Conservation (phyloP, 2,888 invertebrate species). For the Plagiodera versicolora region DNA sequence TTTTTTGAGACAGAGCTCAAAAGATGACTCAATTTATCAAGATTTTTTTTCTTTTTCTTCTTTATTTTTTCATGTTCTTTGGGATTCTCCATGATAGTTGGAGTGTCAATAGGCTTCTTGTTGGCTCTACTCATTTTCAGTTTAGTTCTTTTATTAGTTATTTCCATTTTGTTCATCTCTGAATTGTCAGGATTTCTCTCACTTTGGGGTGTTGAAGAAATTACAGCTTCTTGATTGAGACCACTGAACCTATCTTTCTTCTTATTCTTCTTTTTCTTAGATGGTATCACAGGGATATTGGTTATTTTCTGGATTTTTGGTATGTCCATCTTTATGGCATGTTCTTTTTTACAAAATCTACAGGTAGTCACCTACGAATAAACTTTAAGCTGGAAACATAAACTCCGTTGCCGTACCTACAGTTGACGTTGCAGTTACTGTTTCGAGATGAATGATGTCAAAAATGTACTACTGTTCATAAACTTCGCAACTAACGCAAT, state of each 20-base stretch:
- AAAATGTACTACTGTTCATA: too few relatives aligned
- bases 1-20: constrained; percentile 23
- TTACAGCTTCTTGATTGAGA: constrained; percentile 42
- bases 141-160: constrained; percentile 17
- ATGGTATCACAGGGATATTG: constrained; percentile 2
- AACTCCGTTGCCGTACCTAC: too few relatives aligned
- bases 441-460: too few relatives aligned
- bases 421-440: too few relatives aligned
- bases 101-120: not conserved
- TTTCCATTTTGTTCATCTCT: constrained; percentile 1
- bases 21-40: constrained; percentile 23
- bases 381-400: too few relatives aligned
- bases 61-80: constrained; percentile 24
- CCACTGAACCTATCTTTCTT: constrained; percentile 56
- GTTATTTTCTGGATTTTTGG: constrained; percentile 20
- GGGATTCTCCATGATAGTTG: constrained; percentile 2
- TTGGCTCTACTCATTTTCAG: constrained; percentile 19
- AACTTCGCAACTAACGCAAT: too few relatives aligned
- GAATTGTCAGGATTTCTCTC: not conserved
- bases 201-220: constrained; percentile 5
- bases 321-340: constrained; percentile 24
- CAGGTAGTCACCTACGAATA: constrained; percentile 43
- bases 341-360: constrained; percentile 39
- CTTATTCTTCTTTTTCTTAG: constrained; percentile 43
- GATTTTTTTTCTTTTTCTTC: constrained; percentile 20